These are phyloP conservation scores for Tetramorium bicarinatum DNA, from an alignment of 2,888 invertebrate genomes.

Conservation along the genomic window DNA sequence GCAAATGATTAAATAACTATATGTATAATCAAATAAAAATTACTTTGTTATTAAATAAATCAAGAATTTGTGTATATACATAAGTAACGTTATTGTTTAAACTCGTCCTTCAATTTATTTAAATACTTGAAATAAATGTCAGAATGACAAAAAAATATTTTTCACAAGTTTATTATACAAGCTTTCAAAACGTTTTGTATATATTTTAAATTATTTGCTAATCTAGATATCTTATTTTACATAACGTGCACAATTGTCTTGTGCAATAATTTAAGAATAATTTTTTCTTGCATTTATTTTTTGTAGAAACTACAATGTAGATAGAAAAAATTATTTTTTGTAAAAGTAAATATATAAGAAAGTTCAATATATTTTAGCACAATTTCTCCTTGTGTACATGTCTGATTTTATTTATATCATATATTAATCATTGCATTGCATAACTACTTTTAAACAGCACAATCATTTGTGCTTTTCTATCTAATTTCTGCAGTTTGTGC, in stretches of 20 bases:
- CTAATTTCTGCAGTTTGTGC: background rate
- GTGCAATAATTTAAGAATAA: constrained; percentile 36
- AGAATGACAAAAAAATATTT: background rate
- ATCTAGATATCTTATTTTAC: no score
- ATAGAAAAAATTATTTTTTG: constrained; percentile 13
- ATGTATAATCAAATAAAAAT: background rate
- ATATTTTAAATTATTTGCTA: constrained; percentile 24
- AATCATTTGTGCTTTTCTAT: background rate
- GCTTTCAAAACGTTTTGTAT: constrained; percentile 29
- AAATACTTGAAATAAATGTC: constrained; percentile 9
- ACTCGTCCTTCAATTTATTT: background rate
- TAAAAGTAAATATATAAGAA: constrained; percentile 38
- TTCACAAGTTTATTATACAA: constrained; percentile 15
- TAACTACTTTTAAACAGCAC: background rate
- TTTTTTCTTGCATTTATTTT: constrained; percentile 35
- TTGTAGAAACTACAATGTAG: constrained; percentile 34
- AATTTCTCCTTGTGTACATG: background rate
- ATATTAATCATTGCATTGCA: constrained; percentile 26
- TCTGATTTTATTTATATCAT: constrained; percentile 21
- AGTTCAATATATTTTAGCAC: constrained; percentile 13
- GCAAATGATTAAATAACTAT: background rate
- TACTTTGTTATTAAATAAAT: background rate
- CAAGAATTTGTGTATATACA: background rate
- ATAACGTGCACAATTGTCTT: constrained; percentile 39
- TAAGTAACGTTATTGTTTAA: background rate